Base-by-base conservation (phyloP, 1,140 invertebrate species). In the Notospermus geniculatus region DNA sequence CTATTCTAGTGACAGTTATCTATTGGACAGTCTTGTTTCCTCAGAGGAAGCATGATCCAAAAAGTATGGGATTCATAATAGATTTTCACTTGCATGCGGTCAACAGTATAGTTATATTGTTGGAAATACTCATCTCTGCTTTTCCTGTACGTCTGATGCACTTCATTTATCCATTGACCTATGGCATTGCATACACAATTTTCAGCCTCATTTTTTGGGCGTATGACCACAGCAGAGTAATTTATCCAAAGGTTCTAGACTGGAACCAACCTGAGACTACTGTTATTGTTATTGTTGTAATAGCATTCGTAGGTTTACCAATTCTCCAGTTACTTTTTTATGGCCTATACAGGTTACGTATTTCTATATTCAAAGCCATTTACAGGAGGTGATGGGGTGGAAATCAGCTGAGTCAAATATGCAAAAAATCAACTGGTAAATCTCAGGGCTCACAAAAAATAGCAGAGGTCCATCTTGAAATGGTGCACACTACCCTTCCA, bases 161-260 rank as follows among this genome's bases (percentile, higher is more conserved):
- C 54, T 58, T 65, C 22, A 53, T 73, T 11, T 74, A 73, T 52
- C 63, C 70, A 13, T 27, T 70, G 22, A 22, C 65, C 0, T 77
- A 75, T 53, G 72, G 67, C 1, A 1, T 71, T 1, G 32, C 67
- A 7, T 77, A 77, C 59, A 19, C 65, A 1, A 32, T 70, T 11
- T 77, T 77, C 65, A 70, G 68, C 52, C 46, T 67, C 13, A 65
- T 77, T 27, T 75, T 71, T 50, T 77, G 72, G 70, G 60, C 64
- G 11, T 62, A 46, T 19, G 72, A 77, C 56, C 71, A 77, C 46
- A 54, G 27, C 5, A 62, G 66, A 32, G 68, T 77, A 2, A 60
- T 77, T 53, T 77, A 77, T 59, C 66, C 66, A 23, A 60, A 61
- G 17, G 56, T 77, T 36, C 60, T 77, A 22, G 72, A 77, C 59